These are phyloP conservation scores for Taeniopygia guttata DNA, from an alignment of 2,797 vertebrate genomes.

Conservation along the genomic window DNA sequence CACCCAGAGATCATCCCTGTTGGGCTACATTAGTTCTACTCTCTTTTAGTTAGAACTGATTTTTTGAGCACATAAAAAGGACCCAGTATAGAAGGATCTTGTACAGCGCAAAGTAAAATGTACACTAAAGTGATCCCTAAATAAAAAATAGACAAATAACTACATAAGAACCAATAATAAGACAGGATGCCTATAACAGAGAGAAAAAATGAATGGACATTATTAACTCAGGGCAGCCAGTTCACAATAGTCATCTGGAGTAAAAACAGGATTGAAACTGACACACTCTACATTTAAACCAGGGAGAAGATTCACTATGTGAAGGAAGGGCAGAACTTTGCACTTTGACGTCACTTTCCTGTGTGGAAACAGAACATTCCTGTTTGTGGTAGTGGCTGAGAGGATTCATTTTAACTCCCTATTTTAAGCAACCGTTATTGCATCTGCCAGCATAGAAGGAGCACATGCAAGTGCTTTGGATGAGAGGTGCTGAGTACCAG, in stretches of 20 bases:
- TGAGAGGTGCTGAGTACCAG: neutral
- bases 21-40: neutral
- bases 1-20: neutral
- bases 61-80: neutral
- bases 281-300: neutral
- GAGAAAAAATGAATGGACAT: neutral
- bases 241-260: neutral
- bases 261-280: neutral
- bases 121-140: neutral
- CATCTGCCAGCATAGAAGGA: neutral
- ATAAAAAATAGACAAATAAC: neutral
- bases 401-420: neutral
- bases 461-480: neutral
- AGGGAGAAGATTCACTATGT: neutral
- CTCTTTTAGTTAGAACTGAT: neutral
- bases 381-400: fast-evolving
- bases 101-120: neutral
- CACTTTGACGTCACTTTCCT: neutral
- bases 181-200: neutral
- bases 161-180: neutral
- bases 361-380: neutral
- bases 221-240: neutral
- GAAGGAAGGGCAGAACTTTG: neutral
- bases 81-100: neutral
- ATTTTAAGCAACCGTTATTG: neutral